Evolutionary conservation across 1,140 invertebrate genomes (phyloP), one percentile per base, ranked within the genome.

Genomic region (Pygmarrhopalites habei): DNA sequence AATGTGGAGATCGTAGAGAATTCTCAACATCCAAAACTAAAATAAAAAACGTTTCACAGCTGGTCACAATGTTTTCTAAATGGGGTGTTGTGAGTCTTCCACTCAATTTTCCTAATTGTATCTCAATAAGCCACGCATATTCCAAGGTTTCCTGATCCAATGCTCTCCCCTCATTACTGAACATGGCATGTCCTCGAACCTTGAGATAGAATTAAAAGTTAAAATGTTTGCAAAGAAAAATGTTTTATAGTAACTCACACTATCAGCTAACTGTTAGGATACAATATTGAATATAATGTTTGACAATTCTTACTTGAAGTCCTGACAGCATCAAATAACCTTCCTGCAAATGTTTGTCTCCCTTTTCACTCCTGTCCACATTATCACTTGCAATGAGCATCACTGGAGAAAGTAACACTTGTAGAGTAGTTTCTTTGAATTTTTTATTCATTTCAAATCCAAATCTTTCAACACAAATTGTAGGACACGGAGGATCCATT

Each of bases 401-500:
- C 1, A 91, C 85, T 0, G 95, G 95, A 64, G 92, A 95, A 0
- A 98, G 76, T 0, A 97, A 76, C 0, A 98, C 76, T 73, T 98
- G 95, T 0, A 98, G 79, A 68, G 88, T 87, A 0, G 92, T 98
- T 75, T 96, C 92, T 64, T 83, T 83, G 73, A 88, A 97, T 10
- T 83, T 82, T 75, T 97, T 98, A 71, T 93, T 89, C 89, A 98
- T 92, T 81, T 98, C 95, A 78, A 98, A 96, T 2, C 89, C 90
- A 70, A 97, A 86, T 65, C 92, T 81, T 77, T 97, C 93, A 15
- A 96, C 80, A 47, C 92, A 79, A 68, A 95, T 84, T 21, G 91
- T 85, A 0, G 94, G 94, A 78, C 93, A 96, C 0, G 92, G 85
- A 10, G 90, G 87, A 77, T 93, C 90, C 65, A 84, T 83, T 47